Evolutionary conservation across 2,888 invertebrate species (phyloP), one percentile per base, ranked within the genome.

Genomic region (Diaphora mendica): DNA sequence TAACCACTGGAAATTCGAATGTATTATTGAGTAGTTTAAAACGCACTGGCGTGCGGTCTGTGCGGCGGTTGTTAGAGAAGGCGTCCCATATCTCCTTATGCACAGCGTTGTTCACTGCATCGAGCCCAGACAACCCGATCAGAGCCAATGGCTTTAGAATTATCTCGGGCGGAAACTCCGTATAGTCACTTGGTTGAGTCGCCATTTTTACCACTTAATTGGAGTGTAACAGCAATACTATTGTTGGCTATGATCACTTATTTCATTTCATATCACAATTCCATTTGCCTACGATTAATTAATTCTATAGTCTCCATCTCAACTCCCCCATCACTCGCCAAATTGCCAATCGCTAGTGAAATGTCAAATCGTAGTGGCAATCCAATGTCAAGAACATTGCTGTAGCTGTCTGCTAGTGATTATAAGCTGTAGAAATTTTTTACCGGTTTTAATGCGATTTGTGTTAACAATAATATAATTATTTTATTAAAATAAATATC

Each of bases 11-110:
- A 92, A 99, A 99, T 87, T 98, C 98, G 92, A 98, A 98, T 51
- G 97, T 98, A 80, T 97, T 97, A 78, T 97, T 96, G 72, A 99
- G 96, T 75, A 98, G 94, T 91, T 98, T 98, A 92, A 99, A 99
- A 84, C 97, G 97, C 75, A 99, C 97, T 0, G 98, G 97, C 66
- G 98, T 97, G 86, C 98, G 96, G 80, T 99, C 99, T 1, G 97
- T 95, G 78, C 98, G 96, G 51, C 98, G 96, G 90, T 98, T 98
- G 88, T 97, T 97, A 82, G 97, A 97, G 90, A 99, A 99, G 11
- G 98, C 97, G 88, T 99, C 99, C 99, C 99, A 99, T 90, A 99
- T 98, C 69, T 98, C 97, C 90, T 98, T 98, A 92, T 99, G 99
- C 65, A 98, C 96, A 5, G 98, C 97, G 95, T 99, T 99, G 89